These are phyloP conservation scores for Zoanthus sociatus DNA, from an alignment of 92 coral and sea anemone genomes.

Conservation along the genomic window DNA sequence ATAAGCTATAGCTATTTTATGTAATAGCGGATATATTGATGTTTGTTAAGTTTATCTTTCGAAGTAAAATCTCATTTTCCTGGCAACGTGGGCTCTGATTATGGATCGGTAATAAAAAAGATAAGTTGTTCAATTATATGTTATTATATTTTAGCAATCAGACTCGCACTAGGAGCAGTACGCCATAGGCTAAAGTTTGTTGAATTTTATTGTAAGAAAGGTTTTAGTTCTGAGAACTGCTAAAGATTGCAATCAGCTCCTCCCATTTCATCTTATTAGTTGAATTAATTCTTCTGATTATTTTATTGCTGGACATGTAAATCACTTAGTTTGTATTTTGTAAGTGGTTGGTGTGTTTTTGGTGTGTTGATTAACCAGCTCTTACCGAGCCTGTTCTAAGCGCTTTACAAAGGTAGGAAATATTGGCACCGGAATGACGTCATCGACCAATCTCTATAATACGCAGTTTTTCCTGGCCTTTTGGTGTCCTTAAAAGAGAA, in stretches of 20 bases:
- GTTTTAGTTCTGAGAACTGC: conserved; percentile 41
- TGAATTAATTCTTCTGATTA: conserved; percentile 38
- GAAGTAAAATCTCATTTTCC: too few relatives aligned
- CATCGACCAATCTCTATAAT: too few relatives aligned
- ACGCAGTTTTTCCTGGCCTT: too few relatives aligned
- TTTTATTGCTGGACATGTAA: conserved; percentile 41
- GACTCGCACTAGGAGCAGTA: conserved; percentile 42
- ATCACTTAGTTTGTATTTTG: conserved; percentile 44
- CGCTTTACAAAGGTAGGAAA: too few relatives aligned
- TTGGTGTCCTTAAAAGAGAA: too few relatives aligned
- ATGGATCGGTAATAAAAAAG: too few relatives aligned
- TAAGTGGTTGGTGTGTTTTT: conserved; percentile 43
- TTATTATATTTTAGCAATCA: conserved; percentile 41
- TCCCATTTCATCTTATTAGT: conserved; percentile 32
- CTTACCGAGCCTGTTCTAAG: background rate
- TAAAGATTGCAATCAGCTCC: conserved; percentile 36
- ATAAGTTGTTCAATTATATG: conserved; percentile 23
- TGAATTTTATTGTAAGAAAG: conserved; percentile 44
- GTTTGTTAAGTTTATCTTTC: too few relatives aligned
- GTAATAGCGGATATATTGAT: too few relatives aligned
- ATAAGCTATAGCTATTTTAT: too few relatives aligned
- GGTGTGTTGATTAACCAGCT: background rate
- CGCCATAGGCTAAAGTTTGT: conserved; percentile 39
- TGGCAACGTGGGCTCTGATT: too few relatives aligned
- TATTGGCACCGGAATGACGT: too few relatives aligned